These are phyloP conservation scores for Oreortyx pictus DNA, from an alignment of 2,797 vertebrate species.

Conservation along the genomic window DNA sequence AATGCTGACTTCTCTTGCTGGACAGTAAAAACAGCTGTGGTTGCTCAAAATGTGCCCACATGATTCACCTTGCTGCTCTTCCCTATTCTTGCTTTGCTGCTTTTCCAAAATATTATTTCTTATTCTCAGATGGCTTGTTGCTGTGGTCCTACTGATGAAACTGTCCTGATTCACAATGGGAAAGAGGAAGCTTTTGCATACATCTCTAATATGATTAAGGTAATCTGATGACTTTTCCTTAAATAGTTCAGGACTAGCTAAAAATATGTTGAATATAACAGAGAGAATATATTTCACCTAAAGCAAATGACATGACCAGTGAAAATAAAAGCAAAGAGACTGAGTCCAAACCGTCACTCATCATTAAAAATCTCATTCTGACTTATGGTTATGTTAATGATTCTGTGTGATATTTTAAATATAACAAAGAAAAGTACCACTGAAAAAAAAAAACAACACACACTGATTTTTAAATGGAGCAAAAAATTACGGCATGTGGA, in stretches of 20 bases:
- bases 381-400: slow-evolving; percentile 83
- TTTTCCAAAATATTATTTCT: background rate
- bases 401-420: slow-evolving; percentile 79
- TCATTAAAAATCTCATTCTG: slow-evolving; percentile 59
- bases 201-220: background rate
- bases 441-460: background rate
- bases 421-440: slow-evolving; percentile 70
- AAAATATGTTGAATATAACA: slow-evolving; percentile 27
- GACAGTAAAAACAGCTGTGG: background rate
- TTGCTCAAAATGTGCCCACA: background rate
- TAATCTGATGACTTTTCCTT: background rate
- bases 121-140: background rate
- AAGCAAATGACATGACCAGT: slow-evolving; percentile 13
- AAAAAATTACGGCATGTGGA: background rate
- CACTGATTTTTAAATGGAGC: slow-evolving; percentile 35
- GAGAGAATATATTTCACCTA: slow-evolving; percentile 22
- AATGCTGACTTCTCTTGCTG: background rate
- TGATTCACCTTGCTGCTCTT: background rate
- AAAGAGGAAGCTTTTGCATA: background rate
- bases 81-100: background rate
- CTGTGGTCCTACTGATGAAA: rapidly evolving
- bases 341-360: slow-evolving; percentile 43
- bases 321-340: slow-evolving; percentile 56
- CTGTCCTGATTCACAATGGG: background rate
- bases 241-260: slow-evolving; percentile 10